Evolutionary conservation across 2,888 invertebrate species (phyloP), one percentile per base, ranked within the genome.

Genomic region (Keiferia lycopersicella): DNA sequence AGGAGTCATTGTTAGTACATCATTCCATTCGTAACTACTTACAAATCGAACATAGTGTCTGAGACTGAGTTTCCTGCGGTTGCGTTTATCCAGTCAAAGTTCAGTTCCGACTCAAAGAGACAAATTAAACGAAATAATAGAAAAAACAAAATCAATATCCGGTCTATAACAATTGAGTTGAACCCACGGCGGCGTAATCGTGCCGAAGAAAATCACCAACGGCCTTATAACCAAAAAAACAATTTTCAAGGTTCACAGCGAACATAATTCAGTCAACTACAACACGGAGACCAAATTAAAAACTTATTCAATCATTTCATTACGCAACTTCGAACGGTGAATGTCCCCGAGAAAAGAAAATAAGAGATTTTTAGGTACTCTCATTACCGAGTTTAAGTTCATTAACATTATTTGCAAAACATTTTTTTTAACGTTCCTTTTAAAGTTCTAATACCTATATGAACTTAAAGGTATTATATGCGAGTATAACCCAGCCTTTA

Each of bases 221-320:
- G 45, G 11, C 45, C 45, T 45, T 45, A 45, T 45, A 45, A 45
- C 45, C 45, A 45, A 45, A 45, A 34, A 45, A 45, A n/a, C 45
- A n/a, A 45, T n/a, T 45, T 45, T 45, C 45, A 45, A 45, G 45
- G 45, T 45, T 45, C 45, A 45, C n/a, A 16, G 16, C 45, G 45
- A 45, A 16, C 16, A 45, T 16, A 45, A 45, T 45, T 45, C 45
- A 45, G n/a, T 45, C 45, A 45, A 45, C 45, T n/a, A 45, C n/a
- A 7, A 16, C n/a, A 16, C n/a, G n/a, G 45, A 41, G 45, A 45
- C 45, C 16, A 16, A 16, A 16, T n/a, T 45, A 16, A 16, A 45
- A 16, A 45, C 45, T 45, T n/a, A 45, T 45, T 45, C n/a, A n/a
- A 45, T 41, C n/a, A 45, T 45, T 45, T 41, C n/a, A 45, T 45